Percentiles rank a stretch among this genome's conserved stretches.
Evolutionary conservation across 2,888 invertebrate species (phyloP).

Genomic region (Acronicta psi): DNA sequence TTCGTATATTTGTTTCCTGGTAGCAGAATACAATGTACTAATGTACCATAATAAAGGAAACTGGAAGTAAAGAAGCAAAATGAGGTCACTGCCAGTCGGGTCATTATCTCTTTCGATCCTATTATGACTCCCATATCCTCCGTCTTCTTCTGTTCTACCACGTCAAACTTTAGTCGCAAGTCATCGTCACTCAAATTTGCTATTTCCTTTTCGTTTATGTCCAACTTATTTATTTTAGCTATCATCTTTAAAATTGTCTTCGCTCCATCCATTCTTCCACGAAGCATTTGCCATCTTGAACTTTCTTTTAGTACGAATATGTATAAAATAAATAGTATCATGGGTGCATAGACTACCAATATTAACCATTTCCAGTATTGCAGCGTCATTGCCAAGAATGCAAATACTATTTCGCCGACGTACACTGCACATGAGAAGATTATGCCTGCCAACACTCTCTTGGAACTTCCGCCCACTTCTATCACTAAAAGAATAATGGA

Average conservation of each 20-base stretch:
- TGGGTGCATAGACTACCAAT: conserved; percentile 70
- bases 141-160: conserved; percentile 70
- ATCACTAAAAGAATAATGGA: conserved; percentile 71
- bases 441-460: conserved; percentile 75
- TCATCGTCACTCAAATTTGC: conserved; percentile 67
- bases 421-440: conserved; percentile 78
- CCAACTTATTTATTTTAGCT: conserved; percentile 71
- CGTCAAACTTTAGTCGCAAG: conserved; percentile 68
- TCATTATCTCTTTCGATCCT: conserved; percentile 76
- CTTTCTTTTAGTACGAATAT: conserved; percentile 72
- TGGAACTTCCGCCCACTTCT: conserved; percentile 78
- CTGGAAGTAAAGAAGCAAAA: conserved; percentile 78
- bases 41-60: conserved; percentile 76
- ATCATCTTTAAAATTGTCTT: conserved; percentile 69
- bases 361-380: conserved; percentile 77
- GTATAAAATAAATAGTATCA: conserved; percentile 70
- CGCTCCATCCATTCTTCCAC: conserved; percentile 71
- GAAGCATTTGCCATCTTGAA: conserved; percentile 77
- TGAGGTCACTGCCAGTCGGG: conserved; percentile 70
- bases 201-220: conserved; percentile 68
- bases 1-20: conserved; percentile 81
- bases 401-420: conserved; percentile 76
- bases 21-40: conserved; percentile 73
- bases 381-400: conserved; percentile 73
- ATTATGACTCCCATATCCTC: conserved; percentile 73